A percentile compares a stretch with the other conserved stretches of the same genome.
Evolutionary conservation across 1,140 invertebrate genomes (phyloP).

Genomic region (Cyclargus thomasi): DNA sequence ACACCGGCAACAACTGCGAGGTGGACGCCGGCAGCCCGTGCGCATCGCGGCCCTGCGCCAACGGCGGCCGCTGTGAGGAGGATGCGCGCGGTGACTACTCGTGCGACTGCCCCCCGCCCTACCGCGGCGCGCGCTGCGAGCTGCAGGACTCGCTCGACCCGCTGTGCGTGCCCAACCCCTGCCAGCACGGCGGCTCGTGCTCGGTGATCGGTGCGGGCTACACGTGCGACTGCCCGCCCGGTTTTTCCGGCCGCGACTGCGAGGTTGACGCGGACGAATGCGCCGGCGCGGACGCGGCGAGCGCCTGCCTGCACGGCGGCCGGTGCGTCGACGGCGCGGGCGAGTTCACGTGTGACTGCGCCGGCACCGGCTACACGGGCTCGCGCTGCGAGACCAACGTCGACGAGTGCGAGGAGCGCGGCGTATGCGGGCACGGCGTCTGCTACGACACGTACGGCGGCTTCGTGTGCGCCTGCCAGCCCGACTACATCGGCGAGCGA

Average conservation of each 20-base stretch:
- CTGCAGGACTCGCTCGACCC: slow-evolving; percentile 81
- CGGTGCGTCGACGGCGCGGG: slow-evolving; percentile 86
- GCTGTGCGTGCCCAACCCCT: slow-evolving; percentile 84
- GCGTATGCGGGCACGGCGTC: slow-evolving; percentile 85
- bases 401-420: slow-evolving; percentile 85
- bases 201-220: slow-evolving; percentile 75
- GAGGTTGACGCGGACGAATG: slow-evolving; percentile 83
- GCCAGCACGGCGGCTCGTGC: slow-evolving; percentile 83
- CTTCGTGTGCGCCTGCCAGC: slow-evolving; percentile 88
- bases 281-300: slow-evolving; percentile 64
- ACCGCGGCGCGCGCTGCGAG: slow-evolving; percentile 86
- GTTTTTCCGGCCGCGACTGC: slow-evolving; percentile 76
- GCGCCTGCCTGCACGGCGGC: slow-evolving; percentile 88
- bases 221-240: slow-evolving; percentile 78
- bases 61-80: slow-evolving; percentile 85
- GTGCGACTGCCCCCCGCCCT: slow-evolving; percentile 85
- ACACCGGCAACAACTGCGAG: slow-evolving; percentile 89
- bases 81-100: slow-evolving; percentile 83
- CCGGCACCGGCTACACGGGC: slow-evolving; percentile 84
- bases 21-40: slow-evolving; percentile 85
- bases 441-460: slow-evolving; percentile 88
- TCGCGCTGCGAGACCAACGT: slow-evolving; percentile 87
- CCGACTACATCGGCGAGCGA: slow-evolving; percentile 87
- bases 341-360: slow-evolving; percentile 87
- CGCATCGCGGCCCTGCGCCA: slow-evolving; percentile 81